Evolutionary conservation across 2,797 vertebrate genomes (phyloP).

Genomic region (Pipistrellus pipistrellus): DNA sequence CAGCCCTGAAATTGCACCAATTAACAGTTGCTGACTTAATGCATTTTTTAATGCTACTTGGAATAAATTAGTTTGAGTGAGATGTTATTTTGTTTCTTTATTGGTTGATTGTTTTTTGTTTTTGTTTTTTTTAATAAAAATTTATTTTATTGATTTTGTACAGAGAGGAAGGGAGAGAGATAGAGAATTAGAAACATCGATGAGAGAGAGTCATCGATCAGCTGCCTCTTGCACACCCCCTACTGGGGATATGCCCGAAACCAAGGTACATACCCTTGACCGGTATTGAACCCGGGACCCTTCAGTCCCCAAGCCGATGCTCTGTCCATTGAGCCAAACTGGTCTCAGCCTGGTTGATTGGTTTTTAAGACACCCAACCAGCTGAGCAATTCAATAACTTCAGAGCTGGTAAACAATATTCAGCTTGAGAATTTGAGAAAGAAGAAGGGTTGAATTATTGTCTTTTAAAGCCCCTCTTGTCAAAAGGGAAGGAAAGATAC

Average conservation of each 20-base stretch:
- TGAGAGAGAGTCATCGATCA: no score
- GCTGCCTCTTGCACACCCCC: no score
- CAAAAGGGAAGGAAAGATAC: slow-evolving; percentile 24
- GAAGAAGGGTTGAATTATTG: neutral
- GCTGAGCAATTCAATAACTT: neutral
- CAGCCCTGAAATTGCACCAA: slow-evolving; percentile 20
- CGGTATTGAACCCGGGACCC: no score
- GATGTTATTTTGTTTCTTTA: slow-evolving; percentile 61
- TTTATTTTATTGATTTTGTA: no score
- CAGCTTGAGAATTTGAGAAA: slow-evolving; percentile 44
- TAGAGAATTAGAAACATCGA: no score
- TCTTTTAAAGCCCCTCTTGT: slow-evolving; percentile 32
- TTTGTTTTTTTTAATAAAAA: no score
- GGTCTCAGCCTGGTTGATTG: neutral
- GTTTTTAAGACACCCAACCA: slow-evolving; percentile 54
- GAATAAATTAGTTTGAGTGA: slow-evolving; percentile 55
- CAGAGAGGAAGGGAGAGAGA: no score
- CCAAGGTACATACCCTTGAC: no score
- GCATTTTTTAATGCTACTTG: slow-evolving; percentile 43
- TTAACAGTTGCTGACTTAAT: slow-evolving; percentile 12
- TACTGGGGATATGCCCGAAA: no score
- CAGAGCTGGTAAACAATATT: slow-evolving; percentile 34
- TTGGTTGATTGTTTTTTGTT: slow-evolving; percentile 18
- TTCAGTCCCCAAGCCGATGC: no score
- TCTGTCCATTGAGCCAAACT: no score